Conservation (phyloP, 1,140 invertebrate species). For the Alviniconcha marisindica region DNA sequence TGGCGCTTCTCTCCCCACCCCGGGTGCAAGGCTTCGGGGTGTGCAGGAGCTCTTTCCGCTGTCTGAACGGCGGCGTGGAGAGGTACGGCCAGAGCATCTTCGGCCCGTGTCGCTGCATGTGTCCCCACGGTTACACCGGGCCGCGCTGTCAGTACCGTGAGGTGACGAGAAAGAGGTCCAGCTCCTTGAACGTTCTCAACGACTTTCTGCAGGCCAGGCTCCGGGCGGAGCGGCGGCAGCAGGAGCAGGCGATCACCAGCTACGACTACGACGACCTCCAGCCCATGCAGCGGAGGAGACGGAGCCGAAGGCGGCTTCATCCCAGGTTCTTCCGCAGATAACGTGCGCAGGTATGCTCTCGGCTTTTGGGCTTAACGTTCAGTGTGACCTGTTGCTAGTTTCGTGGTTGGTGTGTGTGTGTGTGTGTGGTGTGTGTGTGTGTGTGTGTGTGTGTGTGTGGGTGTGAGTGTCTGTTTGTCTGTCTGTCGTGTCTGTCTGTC, state of each 20-base stretch:
- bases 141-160: conserved; percentile 36
- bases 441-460: neutral
- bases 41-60: conserved; percentile 28
- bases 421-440: neutral
- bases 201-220: conserved; percentile 29
- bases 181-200: conserved; percentile 22
- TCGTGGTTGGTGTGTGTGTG: no score
- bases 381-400: no score
- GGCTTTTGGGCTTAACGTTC: no score
- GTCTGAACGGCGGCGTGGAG: conserved; percentile 30
- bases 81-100: conserved; percentile 37
- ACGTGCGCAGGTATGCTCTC: conserved; percentile 1
- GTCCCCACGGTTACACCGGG: conserved; percentile 27
- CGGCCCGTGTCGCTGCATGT: conserved; percentile 18
- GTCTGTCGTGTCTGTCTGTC: neutral
- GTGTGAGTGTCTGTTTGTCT: neutral
- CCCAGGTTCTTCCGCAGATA: conserved; percentile 27
- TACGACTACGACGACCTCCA: neutral
- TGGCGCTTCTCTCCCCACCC: neutral
- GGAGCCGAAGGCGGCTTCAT: neutral
- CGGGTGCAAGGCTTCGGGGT: neutral
- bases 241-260: neutral
- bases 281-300: neutral
- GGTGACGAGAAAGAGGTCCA: conserved; percentile 9
- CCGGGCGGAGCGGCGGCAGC: neutral